These are phyloP conservation scores for Pseudeuparius sepicola DNA, from an alignment of 2,888 invertebrate genomes.

Conservation along the genomic window DNA sequence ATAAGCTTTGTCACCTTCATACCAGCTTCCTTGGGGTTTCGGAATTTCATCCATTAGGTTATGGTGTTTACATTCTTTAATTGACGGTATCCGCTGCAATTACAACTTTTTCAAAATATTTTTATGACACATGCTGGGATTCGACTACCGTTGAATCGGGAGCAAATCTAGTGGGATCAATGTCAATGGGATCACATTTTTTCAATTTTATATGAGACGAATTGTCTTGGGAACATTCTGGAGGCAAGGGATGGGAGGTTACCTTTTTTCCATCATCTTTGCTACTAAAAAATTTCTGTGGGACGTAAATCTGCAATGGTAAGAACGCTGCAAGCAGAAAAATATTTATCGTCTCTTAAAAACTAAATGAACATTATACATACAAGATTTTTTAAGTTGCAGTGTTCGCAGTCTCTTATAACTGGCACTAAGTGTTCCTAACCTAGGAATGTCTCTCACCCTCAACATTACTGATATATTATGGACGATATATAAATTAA, in stretches of 20 bases:
- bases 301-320: slow-evolving; percentile 2
- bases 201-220: slow-evolving; percentile 23
- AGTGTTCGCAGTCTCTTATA: too few species aligned
- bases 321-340: neutral
- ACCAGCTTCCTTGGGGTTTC: slow-evolving; percentile 23
- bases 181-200: slow-evolving; percentile 24
- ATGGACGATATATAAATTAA: too few species aligned
- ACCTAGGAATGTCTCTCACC: too few species aligned
- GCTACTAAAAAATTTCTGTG: slow-evolving; percentile 15
- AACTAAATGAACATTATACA: too few species aligned
- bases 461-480: too few species aligned
- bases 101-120: too few species aligned
- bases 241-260: slow-evolving; percentile 10
- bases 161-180: slow-evolving; percentile 23
- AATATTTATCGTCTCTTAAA: too few species aligned
- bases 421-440: too few species aligned
- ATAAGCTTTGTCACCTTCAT: slow-evolving; percentile 20
- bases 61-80: slow-evolving; percentile 23
- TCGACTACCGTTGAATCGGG: slow-evolving; percentile 14
- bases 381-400: too few species aligned
- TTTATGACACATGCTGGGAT: too few species aligned
- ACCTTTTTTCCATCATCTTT: slow-evolving; percentile 26
- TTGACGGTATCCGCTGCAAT: slow-evolving; percentile 26
- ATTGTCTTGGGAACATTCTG: too few species aligned
- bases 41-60: slow-evolving; percentile 26